phyloP scores from a whole-genome alignment of 1,140 invertebrate genomes.

The Drosophila parvula region DNA sequence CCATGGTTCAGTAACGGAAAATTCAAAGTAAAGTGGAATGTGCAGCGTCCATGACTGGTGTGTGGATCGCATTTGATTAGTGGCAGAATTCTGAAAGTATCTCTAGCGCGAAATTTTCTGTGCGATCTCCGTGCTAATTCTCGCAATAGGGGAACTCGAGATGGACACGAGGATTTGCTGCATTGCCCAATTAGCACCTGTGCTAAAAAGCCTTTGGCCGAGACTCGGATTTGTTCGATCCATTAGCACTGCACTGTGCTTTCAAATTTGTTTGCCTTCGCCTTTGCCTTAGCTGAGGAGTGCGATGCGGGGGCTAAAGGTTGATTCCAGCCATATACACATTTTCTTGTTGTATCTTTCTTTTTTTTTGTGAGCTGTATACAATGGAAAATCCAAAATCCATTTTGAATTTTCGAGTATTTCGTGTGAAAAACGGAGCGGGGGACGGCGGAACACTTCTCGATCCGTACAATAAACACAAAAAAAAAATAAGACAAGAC shows the following conservation, averaged over 20 bases:
- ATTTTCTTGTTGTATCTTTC: conserved; percentile 11
- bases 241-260: conserved; percentile 45
- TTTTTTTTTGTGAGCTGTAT: conserved; percentile 14
- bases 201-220: conserved; percentile 43
- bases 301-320: conserved; percentile 7
- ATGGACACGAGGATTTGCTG: conserved; percentile 45
- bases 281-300: conserved; percentile 28
- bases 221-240: conserved; percentile 33
- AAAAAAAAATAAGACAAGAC: conserved; percentile 3
- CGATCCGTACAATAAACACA: conserved; percentile 37
- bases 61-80: conserved; percentile 39
- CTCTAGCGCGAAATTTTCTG: conserved; percentile 62
- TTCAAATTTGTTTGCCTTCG: conserved; percentile 47
- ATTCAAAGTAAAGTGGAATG: conserved; percentile 24
- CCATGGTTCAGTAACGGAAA: conserved; percentile 16
- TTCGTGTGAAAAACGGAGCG: conserved; percentile 44
- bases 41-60: conserved; percentile 35
- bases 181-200: conserved; percentile 65
- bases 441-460: conserved; percentile 23
- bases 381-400: conserved; percentile 60
- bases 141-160: conserved; percentile 8
- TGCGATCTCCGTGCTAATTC: conserved; percentile 54
- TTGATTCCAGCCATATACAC: conserved; percentile 23
- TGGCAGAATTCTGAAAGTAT: conserved; percentile 38
- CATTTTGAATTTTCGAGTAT: conserved; percentile 60